Base-by-base conservation (phyloP, 2,888 invertebrate genomes). In the Bursaphelenchus okinawaensis region DNA sequence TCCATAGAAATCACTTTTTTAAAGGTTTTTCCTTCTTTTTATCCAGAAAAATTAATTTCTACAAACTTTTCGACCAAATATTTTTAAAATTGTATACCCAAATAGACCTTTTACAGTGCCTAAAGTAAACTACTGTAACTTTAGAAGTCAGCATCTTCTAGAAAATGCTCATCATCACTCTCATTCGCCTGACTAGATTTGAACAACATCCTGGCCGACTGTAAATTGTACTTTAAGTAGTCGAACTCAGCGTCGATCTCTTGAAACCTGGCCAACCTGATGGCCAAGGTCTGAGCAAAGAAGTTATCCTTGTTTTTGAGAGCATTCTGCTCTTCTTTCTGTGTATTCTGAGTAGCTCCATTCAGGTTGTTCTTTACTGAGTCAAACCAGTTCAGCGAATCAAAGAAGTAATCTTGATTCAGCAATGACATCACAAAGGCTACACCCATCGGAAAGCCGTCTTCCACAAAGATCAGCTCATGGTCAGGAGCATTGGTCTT, bases 391-490 rank as follows among this genome's bases (percentile, higher is more conserved):
- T 93, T 92, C 7, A 98, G 86, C 0, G 91, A 89, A 85, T 95
- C 92, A 83, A 95, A 90, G 78, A 91, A 90, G 22, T 87, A 84
- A 75, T 89, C 89, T 84, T 94, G 93, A 83, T 92, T 89, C 54
- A 96, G 85, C 67, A 96, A 86, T 82, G 91, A 91, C 67, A 95
- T 87, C 74, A 96, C 90, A 81, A 93, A 98, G 0, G 95, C 93
- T 31, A 90, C 19, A 82, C 95, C 98, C 88, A 98, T 91, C 4
- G 93, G 91, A 85, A 98, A 96, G 16, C 98, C 98, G 84, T 98
- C 98, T 84, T 98, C 96, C 12, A 94, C 93, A 83, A 98, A 93
- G 0, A 92, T 89, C 57, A 92, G 90, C 16, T 91, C 91, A 16
- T 87, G 86, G 85, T 90, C 90, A 28, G 62, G 16, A 7, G 68